Evolutionary conservation across 1,140 invertebrate genomes (phyloP).

Genomic region (Sminthurides bifidus): DNA sequence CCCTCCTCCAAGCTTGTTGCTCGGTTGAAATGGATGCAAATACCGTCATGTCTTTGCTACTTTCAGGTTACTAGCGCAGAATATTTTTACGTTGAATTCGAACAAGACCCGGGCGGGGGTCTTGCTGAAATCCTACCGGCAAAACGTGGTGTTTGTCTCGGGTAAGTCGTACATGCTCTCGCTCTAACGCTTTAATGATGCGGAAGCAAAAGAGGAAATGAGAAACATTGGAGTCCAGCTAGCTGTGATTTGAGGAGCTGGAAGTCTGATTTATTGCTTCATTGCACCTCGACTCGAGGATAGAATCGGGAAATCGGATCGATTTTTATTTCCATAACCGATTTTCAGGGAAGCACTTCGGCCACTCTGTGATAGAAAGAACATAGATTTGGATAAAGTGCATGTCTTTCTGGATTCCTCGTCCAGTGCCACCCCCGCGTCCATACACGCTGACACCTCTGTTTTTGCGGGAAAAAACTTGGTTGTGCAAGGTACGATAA

Average conservation of each 20-base stretch:
- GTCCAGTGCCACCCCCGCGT: conserved; percentile 45
- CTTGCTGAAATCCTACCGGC: conserved; percentile 55
- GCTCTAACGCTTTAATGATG: background rate
- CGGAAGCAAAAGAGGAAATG: background rate
- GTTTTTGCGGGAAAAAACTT: conserved; percentile 58
- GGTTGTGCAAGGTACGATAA: conserved; percentile 52
- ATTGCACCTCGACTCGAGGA: background rate
- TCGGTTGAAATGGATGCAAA: background rate
- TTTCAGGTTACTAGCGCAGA: conserved; percentile 61
- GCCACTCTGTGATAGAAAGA: conserved; percentile 46
- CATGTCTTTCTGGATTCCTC: conserved; percentile 55
- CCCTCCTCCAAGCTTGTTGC: background rate
- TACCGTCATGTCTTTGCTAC: conserved; percentile 10
- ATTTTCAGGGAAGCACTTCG: conserved; percentile 40
- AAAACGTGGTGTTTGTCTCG: conserved; percentile 51
- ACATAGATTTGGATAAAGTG: conserved; percentile 47
- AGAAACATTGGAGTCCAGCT: background rate
- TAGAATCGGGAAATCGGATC: background rate
- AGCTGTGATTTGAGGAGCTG: background rate
- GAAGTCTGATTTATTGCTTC: background rate
- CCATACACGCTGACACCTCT: conserved; percentile 47
- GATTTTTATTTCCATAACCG: conserved; percentile 2
- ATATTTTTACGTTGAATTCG: conserved; percentile 61
- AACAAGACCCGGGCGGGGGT: conserved; percentile 43
- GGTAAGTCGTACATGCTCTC: too few species aligned